A percentile compares a stretch with the other conserved stretches of the same genome.
These are phyloP conservation scores for Ips typographus DNA, from an alignment of 1,140 invertebrate genomes.

Conservation along the genomic window DNA sequence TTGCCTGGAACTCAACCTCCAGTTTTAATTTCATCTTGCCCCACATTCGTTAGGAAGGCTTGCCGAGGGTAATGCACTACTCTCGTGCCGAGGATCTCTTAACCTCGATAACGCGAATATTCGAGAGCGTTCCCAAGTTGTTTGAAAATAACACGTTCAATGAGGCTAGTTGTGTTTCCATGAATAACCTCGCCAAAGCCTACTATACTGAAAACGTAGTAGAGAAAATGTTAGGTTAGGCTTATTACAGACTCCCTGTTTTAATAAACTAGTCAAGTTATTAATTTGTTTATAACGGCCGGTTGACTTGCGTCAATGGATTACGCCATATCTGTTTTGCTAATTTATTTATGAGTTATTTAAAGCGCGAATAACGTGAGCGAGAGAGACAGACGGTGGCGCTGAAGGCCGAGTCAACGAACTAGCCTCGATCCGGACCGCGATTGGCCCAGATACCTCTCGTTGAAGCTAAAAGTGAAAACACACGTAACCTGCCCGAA, in stretches of 20 bases:
- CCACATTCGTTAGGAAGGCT: conserved; percentile 48
- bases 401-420: conserved; percentile 51
- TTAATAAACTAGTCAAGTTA: background rate
- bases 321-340: conserved; percentile 24
- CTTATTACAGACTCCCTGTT: no score
- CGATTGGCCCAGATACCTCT: conserved; percentile 47
- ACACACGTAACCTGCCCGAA: conserved; percentile 25
- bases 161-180: background rate
- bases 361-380: conserved; percentile 10
- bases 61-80: conserved; percentile 50
- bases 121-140: background rate
- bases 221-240: no score
- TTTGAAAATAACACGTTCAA: background rate
- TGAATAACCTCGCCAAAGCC: background rate
- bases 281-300: conserved; percentile 19
- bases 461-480: conserved; percentile 47
- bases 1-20: conserved; percentile 44
- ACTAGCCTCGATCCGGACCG: conserved; percentile 45
- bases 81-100: conserved; percentile 37
- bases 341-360: conserved; percentile 34
- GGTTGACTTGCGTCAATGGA: conserved; percentile 9
- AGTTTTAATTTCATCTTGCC: conserved; percentile 54
- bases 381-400: conserved; percentile 37
- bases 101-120: conserved; percentile 42
- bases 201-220: no score